Conservation (phyloP, 2,888 invertebrate species). For the Morpho helenor region DNA sequence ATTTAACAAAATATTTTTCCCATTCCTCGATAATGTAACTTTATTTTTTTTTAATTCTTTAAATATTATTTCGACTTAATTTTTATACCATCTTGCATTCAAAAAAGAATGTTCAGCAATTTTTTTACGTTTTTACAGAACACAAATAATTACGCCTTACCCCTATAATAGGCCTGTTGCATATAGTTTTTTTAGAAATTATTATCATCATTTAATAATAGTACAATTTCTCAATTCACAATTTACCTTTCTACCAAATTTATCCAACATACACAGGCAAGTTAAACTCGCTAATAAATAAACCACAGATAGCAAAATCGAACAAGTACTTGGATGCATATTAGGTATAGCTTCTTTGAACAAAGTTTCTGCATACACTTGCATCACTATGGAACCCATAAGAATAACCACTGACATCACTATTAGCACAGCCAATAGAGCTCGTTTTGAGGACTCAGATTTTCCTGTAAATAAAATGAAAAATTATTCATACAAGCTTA, state of each 20-base stretch:
- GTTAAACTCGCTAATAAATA: conserved; percentile 48
- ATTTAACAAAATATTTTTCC: no score
- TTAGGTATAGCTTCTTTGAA: conserved; percentile 62
- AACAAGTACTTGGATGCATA: conserved; percentile 57
- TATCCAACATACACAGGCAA: conserved; percentile 49
- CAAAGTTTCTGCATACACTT: conserved; percentile 63
- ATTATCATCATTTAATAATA: no score
- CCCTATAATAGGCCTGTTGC: no score
- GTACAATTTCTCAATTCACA: no score
- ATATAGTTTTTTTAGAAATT: no score
- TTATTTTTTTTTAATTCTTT: no score
- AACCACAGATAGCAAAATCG: conserved; percentile 55
- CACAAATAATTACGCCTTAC: no score
- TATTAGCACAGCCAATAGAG: conserved; percentile 41
- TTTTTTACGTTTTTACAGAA: no score
- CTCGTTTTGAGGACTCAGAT: conserved; percentile 53
- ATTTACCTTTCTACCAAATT: conserved; percentile 58
- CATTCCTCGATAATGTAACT: no score
- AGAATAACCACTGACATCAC: conserved; percentile 50
- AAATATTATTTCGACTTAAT: no score
- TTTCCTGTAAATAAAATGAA: conserved; percentile 37
- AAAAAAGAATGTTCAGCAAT: no score
- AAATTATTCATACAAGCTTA: neutral
- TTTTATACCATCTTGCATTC: no score
- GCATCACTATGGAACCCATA: conserved; percentile 62